These are phyloP conservation scores for Drosophila takahashii DNA, from an alignment of 1,140 invertebrate species.

Conservation along the genomic window DNA sequence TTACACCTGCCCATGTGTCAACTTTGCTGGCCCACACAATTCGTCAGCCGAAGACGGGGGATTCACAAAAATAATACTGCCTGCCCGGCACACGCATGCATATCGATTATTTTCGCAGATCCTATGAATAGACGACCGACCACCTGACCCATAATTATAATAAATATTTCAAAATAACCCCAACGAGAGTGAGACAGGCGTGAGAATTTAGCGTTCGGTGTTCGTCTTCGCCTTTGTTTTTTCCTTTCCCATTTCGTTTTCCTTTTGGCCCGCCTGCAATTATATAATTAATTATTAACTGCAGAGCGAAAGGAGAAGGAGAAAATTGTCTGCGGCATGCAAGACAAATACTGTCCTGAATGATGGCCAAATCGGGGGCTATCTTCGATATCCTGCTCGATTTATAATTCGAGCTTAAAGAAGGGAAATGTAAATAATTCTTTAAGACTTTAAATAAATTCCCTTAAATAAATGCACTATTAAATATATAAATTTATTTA, in stretches of 20 bases:
- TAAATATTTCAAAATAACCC: constrained; percentile 67
- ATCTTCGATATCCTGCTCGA: constrained; percentile 8
- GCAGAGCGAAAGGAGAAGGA: constrained; percentile 11
- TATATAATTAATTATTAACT: constrained; percentile 53
- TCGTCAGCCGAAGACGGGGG: constrained; percentile 48
- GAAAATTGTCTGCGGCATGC: constrained; percentile 41
- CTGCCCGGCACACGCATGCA: constrained; percentile 40
- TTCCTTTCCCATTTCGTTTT: background rate
- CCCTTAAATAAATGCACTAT: too few species aligned
- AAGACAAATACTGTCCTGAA: constrained; percentile 1
- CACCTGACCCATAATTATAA: constrained; percentile 67
- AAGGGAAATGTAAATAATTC: too few species aligned
- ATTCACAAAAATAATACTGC: background rate
- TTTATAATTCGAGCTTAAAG: too few species aligned
- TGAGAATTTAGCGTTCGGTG: constrained; percentile 50
- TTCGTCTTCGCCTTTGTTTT: constrained; percentile 1
- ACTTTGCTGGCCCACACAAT: constrained; percentile 56
- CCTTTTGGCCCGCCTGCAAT: constrained; percentile 26
- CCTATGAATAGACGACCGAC: constrained; percentile 57
- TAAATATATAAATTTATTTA: background rate
- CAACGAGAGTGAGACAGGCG: constrained; percentile 53
- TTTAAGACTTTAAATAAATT: too few species aligned
- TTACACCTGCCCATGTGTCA: constrained; percentile 47
- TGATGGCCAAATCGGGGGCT: constrained; percentile 6
- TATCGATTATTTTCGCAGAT: constrained; percentile 62